Base-by-base conservation (phyloP, 1,140 invertebrate species). In the Cotesia chilonis region DNA sequence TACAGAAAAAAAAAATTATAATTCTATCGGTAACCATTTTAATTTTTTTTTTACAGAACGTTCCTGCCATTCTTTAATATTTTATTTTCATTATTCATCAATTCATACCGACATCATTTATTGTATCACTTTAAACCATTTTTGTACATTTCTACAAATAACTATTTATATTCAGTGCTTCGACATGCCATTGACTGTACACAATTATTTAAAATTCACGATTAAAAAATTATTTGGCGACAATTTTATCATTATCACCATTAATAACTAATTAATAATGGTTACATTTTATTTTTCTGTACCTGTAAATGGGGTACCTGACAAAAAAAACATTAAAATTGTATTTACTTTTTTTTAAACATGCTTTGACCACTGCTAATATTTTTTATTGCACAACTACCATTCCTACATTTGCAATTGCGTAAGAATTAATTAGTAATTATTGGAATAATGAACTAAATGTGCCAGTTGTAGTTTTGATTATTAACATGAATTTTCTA, bases 231-330 rank as follows among this genome's bases (percentile, higher is more conserved):
- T 61, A 68, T 55, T 67, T n/a, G 38, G 52, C 59, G 64, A 69
- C 38, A 20, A 64, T 68, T 47, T 38, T 38, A 17, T 59, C 55
- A 60, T 47, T 69, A 47, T 47, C 59, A 60, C 38, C 55, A 72
- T n/a, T 41, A 51, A 20, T 38, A 55, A 63, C 51, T 61, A 20
- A 17, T 47, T 54, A 20, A 51, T 38, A 47, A 47, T 65, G 12
- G 36, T 67, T 60, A 14, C 14, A 20, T 65, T 65, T 28, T 37
- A 57, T 70, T 36, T 14, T 59, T 65, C 9, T 61, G 79, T 82
- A 82, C 80, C 80, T 82, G 81, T 82, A 82, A 77, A 82, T 76
- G 78, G 80, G 81, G 81, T 81, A 82, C 78, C 20, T 51, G 65
- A 70, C 51, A 54, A 63, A 66, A 66, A 66, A 14, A 52, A 17